Evolutionary conservation across 2,113 vertebrate species (phyloP), one percentile per base, ranked within the genome.

Genomic region (Galbula dea): DNA sequence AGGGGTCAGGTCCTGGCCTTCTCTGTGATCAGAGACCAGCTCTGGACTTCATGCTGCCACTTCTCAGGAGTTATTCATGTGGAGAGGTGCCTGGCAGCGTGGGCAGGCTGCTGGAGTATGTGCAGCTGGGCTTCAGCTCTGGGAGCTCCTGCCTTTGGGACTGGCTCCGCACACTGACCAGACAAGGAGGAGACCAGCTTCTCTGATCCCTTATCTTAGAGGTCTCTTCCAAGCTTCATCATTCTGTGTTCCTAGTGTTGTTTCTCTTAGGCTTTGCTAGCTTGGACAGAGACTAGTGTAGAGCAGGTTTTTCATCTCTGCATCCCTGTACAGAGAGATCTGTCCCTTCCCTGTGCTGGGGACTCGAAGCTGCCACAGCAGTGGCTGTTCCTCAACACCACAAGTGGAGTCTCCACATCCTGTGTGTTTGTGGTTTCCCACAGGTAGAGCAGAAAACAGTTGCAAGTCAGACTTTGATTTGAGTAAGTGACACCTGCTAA

Each of bases 1-100:
- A 65, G 80, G 36, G 48, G 49, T 59, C 52, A 12, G 52, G 5
- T n/a, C n/a, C n/a, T n/a, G n/a, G n/a, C n/a, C n/a, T n/a, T n/a
- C n/a, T n/a, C 88, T 80, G 74, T 34, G 78, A 72, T 39, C 80
- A 94, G 52, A 43, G 57, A 32, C 88, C 89, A 71, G 20, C 93
- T 95, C 57, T 51, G 85, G 36, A 18, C 32, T 1, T 5, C 69
- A n/a, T 68, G 62, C 74, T 72, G 91, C 93, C 77, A 29, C 10
- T 36, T 85, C 65, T 36, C 69, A 21, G 55, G 39, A 43, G 67
- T 24, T 36, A 1, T 2, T 86, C 89, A 37, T 74, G 86, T 52
- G 51, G 72, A 37, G 62, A 15, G 61, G 30, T 65, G 68, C 87
- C 46, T 30, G 8, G 80, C 37, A 30, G 17, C 3, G 48, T 22